Conservation (phyloP, 2,113 vertebrate species). For the Amphiprion percula region DNA sequence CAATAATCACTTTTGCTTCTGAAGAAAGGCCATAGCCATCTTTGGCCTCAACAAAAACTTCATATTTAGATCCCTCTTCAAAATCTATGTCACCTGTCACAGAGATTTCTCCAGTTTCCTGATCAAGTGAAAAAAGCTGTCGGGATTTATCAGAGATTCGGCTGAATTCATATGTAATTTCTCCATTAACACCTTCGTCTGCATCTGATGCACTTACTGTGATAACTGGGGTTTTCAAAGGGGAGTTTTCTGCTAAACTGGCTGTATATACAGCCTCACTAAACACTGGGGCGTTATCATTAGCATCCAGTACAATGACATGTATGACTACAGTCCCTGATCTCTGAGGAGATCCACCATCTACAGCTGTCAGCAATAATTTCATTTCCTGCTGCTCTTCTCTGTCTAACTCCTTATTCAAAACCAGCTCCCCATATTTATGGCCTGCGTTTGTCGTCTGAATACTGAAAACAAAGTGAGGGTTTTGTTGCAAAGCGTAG, state of each 20-base stretch:
- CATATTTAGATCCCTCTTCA: conserved; percentile 31
- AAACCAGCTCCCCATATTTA: conserved; percentile 72
- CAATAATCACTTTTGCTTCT: neutral
- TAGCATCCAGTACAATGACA: conserved; percentile 76
- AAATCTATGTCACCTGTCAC: neutral
- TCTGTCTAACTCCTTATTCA: conserved; percentile 74
- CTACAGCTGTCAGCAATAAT: conserved; percentile 74
- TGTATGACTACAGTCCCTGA: conserved; percentile 70
- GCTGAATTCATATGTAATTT: conserved; percentile 60
- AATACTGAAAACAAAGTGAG: conserved; percentile 71
- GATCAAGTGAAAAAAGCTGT: conserved; percentile 47
- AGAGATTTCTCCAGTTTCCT: neutral
- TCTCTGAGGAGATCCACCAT: conserved; percentile 78
- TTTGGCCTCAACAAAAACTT: neutral
- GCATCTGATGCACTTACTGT: conserved; percentile 83
- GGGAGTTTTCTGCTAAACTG: conserved; percentile 69
- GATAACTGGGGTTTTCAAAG: conserved; percentile 64
- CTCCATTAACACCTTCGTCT: conserved; percentile 74
- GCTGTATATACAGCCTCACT: conserved; percentile 65
- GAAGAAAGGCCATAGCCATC: neutral
- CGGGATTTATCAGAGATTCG: conserved; percentile 33
- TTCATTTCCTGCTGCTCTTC: conserved; percentile 69
- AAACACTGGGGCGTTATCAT: conserved; percentile 80
- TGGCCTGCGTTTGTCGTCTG: conserved; percentile 59
- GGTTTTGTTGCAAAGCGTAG: conserved; percentile 71